Evolutionary conservation across 2,797 vertebrate genomes (phyloP).

Genomic region (Lepilemur septentrionalis): DNA sequence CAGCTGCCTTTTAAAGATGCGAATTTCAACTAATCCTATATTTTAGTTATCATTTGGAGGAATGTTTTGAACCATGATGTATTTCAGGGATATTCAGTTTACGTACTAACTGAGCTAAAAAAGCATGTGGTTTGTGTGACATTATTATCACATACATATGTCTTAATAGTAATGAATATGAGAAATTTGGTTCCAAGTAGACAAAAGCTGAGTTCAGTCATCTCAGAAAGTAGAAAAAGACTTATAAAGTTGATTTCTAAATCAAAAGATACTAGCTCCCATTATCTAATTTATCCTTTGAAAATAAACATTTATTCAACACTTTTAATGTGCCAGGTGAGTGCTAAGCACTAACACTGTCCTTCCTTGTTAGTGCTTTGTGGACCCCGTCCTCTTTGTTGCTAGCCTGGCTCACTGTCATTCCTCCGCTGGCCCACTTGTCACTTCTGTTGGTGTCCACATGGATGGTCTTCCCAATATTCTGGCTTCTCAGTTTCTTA

Average conservation of each 20-base stretch:
- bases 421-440: too few species aligned
- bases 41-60: neutral
- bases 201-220: neutral
- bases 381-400: neutral
- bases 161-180: neutral
- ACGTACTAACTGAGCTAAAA: neutral
- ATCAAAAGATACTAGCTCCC: neutral
- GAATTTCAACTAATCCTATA: neutral
- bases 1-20: neutral
- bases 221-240: neutral
- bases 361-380: neutral
- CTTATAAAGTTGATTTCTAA: neutral
- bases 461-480: neutral
- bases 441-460: neutral
- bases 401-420: neutral
- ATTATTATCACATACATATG: neutral
- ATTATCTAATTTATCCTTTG: neutral
- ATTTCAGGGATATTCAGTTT: neutral
- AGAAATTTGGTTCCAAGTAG: neutral
- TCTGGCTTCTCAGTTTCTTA: neutral
- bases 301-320: neutral
- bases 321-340: neutral
- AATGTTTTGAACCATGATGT: neutral
- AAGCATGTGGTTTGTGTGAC: neutral
- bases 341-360: neutral